Evolutionary conservation across 2,113 vertebrate genomes (phyloP).

Genomic region (Eublepharis macularius): DNA sequence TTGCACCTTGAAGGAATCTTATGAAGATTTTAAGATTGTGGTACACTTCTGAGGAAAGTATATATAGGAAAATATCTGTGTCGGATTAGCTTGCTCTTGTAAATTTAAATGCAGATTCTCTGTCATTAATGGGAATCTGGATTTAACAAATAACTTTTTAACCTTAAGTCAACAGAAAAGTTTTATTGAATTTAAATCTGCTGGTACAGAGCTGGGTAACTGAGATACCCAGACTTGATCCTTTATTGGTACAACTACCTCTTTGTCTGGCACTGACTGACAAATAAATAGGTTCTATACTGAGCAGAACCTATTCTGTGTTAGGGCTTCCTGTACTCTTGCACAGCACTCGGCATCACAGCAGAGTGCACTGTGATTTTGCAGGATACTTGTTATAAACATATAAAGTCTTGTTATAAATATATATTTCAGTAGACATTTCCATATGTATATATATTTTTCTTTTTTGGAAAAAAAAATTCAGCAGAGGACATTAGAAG

Average conservation of each 20-base stretch:
- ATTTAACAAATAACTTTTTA: not conserved
- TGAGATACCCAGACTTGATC: not conserved
- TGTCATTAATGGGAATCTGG: not conserved
- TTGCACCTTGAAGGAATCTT: not conserved
- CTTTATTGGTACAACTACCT: not conserved
- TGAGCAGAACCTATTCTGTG: accelerated
- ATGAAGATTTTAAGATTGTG: not conserved
- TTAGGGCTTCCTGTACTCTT: not conserved
- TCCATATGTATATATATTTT: not conserved
- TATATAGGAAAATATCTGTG: not conserved
- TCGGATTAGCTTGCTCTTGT: not conserved
- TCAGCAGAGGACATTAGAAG: not conserved
- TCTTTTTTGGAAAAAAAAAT: not conserved
- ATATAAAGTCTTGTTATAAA: not conserved
- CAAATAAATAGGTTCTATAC: not conserved
- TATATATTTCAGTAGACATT: not conserved
- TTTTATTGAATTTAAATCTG: accelerated
- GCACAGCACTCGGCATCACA: not conserved
- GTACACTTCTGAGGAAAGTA: not conserved
- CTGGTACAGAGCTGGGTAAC: not conserved
- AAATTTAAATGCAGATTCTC: not conserved
- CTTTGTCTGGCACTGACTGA: accelerated
- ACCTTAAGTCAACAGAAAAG: not conserved
- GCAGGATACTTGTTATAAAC: not conserved
- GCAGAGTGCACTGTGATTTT: not conserved